A percentile compares a stretch with the other conserved stretches of the same genome.
Evolutionary conservation across 2,113 vertebrate species (phyloP).

Genomic region (Dipodomys spectabilis): DNA sequence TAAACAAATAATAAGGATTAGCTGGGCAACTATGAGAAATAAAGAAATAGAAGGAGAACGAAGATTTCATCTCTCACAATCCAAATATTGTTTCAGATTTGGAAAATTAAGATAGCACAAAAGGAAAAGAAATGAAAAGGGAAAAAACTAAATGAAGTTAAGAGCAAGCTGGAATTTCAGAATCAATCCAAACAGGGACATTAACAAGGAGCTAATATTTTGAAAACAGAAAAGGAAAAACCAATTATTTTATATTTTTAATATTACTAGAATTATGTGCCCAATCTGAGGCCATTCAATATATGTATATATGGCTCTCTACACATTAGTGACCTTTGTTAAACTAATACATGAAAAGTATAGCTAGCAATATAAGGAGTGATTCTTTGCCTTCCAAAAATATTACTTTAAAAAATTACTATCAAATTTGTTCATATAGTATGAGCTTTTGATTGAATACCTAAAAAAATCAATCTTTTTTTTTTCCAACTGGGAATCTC

Average conservation of each 20-base stretch:
- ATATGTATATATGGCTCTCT: neutral
- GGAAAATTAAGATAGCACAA: neutral
- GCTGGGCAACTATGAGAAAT: neutral
- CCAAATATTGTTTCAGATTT: neutral
- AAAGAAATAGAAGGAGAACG: neutral
- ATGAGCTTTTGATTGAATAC: neutral
- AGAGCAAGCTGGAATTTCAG: neutral
- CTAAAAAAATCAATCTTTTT: neutral
- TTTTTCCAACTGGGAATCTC: neutral
- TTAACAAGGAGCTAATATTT: neutral
- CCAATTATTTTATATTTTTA: neutral
- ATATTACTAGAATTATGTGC: neutral
- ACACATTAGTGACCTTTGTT: neutral
- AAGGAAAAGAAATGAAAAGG: neutral
- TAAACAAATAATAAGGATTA: neutral
- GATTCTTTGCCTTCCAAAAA: neutral
- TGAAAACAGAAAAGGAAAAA: neutral
- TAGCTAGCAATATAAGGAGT: neutral
- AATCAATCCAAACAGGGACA: neutral
- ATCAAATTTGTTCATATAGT: neutral
- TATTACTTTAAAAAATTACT: constrained; percentile 4
- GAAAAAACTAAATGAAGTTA: neutral
- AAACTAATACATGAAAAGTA: neutral
- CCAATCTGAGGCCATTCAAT: neutral
- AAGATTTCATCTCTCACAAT: neutral